These are phyloP conservation scores for Theristus sp. DNA, from an alignment of 2,888 invertebrate species.

Conservation along the genomic window DNA sequence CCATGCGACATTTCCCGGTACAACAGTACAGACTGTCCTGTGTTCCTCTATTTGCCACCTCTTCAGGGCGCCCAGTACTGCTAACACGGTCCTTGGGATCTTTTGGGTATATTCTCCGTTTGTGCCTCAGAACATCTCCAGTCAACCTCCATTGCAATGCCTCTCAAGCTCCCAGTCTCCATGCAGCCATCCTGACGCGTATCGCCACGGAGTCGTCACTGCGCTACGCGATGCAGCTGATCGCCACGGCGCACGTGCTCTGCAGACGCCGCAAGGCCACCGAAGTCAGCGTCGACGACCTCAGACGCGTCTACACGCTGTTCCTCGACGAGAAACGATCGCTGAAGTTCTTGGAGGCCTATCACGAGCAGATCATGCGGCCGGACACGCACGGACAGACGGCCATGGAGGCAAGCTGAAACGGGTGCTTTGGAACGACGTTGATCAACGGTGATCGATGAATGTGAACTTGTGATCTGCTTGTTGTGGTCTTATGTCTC, in stretches of 20 bases:
- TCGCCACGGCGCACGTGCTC: slow-evolving; percentile 86
- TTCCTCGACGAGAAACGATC: slow-evolving; percentile 86
- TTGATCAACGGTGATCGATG: no score
- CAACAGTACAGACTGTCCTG: no score
- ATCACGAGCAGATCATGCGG: slow-evolving; percentile 71
- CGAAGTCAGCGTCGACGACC: slow-evolving; percentile 46
- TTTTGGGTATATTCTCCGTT: no score
- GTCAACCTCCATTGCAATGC: no score
- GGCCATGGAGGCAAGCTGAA: not conserved
- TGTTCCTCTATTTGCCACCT: no score
- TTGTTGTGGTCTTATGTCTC: no score
- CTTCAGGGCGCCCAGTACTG: no score
- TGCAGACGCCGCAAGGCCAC: slow-evolving; percentile 63
- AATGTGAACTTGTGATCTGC: no score
- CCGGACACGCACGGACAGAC: not conserved
- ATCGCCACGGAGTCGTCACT: slow-evolving; percentile 82
- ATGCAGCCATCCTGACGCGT: slow-evolving; percentile 51
- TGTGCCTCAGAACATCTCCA: no score
- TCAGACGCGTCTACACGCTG: slow-evolving; percentile 78
- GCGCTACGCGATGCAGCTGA: slow-evolving; percentile 89
- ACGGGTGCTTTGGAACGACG: no score
- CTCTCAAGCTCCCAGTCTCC: not conserved
- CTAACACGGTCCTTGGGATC: no score
- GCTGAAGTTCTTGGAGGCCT: slow-evolving; percentile 76
- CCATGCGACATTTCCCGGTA: no score